Base-by-base conservation (phyloP, 1,140 invertebrate genomes). In the Sarcophaga bullata region DNA sequence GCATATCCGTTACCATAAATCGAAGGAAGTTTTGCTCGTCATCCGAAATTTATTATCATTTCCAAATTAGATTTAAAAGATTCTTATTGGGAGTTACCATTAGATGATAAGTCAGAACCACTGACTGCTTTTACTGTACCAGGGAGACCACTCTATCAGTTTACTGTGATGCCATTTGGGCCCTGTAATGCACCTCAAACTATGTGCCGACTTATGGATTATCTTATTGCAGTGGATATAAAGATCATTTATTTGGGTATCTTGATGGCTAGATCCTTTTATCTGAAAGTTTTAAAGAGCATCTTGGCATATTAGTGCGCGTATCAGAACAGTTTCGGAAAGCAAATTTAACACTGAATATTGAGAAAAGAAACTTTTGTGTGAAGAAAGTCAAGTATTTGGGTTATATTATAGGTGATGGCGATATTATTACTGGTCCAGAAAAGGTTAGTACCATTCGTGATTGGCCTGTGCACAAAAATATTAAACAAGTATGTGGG, bases 271-370 rank as follows among this genome's bases (percentile, higher is more conserved):
- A 84, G 0, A 17, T 54, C 5, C n/a, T 84, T 68, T 37, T 80
- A 7, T 58, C 75, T 13, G 81, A 81, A 9, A 25, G n/a, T 48
- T 81, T 81, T 76, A 87, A 91, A n/a, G 85, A 90, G 37, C 91
- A 93, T 83, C 81, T 92, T 0, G 25, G 81, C 8, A 83, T 90
- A 19, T 62, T 92, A 0, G 47, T 78, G 13, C 81, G 84, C 72
- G 85, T 93, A 4, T 85, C 91, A 6, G 75, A 86, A 10, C 84
- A 85, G 49, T 83, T 92, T 5, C 78, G 81, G 15, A 80, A 84
- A 50, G 88, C 90, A 10, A 86, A 87, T 25, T 82, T 93, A 1
- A 92, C 90, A n/a, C 85, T 92, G 3, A 92, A 91, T 73, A 84
- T 90, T 4, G 82, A 86, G 81, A 91, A 92, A 86, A 90, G 86